Evolutionary conservation across 2,888 invertebrate species (phyloP).

Genomic region (Carpatolechia fugitivella): DNA sequence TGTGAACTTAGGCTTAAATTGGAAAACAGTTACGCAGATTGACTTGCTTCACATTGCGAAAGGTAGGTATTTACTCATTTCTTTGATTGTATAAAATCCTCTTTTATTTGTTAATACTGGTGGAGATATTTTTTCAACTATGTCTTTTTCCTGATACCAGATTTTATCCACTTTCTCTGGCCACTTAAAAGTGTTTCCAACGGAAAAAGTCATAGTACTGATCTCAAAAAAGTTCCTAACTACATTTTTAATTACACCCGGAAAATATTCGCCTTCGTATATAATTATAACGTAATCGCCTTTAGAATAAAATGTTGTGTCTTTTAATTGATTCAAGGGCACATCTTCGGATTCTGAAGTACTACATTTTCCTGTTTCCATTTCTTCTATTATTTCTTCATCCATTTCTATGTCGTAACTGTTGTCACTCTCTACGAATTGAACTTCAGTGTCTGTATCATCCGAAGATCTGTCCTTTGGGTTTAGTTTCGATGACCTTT

Average conservation of each 20-base stretch:
- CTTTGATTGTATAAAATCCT: conserved; percentile 1
- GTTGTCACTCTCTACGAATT: conserved; percentile 16
- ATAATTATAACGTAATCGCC: conserved; percentile 12
- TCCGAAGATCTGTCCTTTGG: conserved; percentile 8
- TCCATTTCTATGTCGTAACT: conserved; percentile 8
- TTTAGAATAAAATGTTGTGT: neutral
- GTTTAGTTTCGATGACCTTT: neutral
- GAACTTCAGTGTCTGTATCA: conserved; percentile 12
- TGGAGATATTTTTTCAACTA: conserved; percentile 8
- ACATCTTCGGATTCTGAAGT: conserved; percentile 9
- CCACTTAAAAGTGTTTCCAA: conserved; percentile 16
- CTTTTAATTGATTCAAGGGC: neutral
- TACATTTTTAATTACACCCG: conserved; percentile 10
- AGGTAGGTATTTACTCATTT: conserved; percentile 12
- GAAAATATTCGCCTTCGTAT: conserved; percentile 20
- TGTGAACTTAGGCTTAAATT: neutral
- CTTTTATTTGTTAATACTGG: conserved; percentile 11
- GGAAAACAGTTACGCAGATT: neutral
- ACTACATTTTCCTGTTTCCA: neutral
- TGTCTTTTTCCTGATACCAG: conserved; percentile 10
- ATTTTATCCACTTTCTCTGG: conserved; percentile 16
- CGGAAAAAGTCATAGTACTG: conserved; percentile 14
- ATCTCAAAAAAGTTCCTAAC: conserved; percentile 9
- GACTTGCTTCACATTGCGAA: neutral
- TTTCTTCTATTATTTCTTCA: neutral